Base-by-base conservation (phyloP, 1,140 invertebrate genomes). In the Pteromalus puparum region DNA sequence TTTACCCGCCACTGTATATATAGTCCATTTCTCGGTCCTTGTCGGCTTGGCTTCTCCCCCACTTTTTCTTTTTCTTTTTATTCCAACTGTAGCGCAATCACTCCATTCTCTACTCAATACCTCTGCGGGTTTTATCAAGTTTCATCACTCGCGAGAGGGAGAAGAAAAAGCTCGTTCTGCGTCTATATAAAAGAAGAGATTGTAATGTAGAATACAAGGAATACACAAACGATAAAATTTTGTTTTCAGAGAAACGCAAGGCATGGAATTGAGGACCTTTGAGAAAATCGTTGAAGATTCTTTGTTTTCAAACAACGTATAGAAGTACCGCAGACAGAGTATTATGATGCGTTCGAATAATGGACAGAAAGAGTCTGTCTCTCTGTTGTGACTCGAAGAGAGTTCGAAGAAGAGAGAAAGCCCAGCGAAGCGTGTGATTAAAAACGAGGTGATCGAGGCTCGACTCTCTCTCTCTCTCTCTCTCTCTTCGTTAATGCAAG, bases 81-180 rank as follows among this genome's bases (percentile, higher is more conserved):
- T 73, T 73, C 18, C 72, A 1, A 10, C 5, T 70, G 68, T 15
- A n/a, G 68, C 26, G 28, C 72, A 34, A 28, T 73, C 18, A n/a
- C 30, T 34, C 18, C 30, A 38, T 38, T 73, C 30, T 73, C 72
- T 73, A 24, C 13, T 18, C 46, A 21, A 61, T 65, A 15, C 26
- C 24, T 80, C 24, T 70, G 26, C 38, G 34, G 65, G 18, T 80
- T 80, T 80, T 70, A 80, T 80, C 78, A 80, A 68, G 30, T 70
- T 80, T 30, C 78, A 80, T 80, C 68, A 70, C 70, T 79, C 77
- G 30, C 61, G 21, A n/a, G 34, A n/a, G n/a, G n/a, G 21, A 53
- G 15, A 21, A 15, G 7, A 76, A 76, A 34, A 21, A 42, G 53
- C 42, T 76, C 74, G 13, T 1, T 15, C 38, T 34, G 6, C 10